Evolutionary conservation across 2,113 vertebrate genomes (phyloP), one percentile per base, ranked within the genome.

Genomic region (Callospermophilus lateralis): DNA sequence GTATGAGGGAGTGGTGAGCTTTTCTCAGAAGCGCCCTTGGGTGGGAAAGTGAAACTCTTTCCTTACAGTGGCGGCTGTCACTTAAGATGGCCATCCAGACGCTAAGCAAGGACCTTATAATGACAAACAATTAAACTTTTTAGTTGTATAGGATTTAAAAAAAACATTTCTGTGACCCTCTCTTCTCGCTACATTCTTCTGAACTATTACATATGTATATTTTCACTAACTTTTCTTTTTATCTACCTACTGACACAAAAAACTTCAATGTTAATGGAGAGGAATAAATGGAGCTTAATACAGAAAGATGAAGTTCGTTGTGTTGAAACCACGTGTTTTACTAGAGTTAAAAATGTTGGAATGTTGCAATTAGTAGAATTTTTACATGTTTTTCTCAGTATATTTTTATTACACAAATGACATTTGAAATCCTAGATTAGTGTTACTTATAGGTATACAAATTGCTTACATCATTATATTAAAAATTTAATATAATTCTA

Each of bases 271-370:
- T 72, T 90, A 94, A 90, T 81, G 55, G n/a, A 70, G 20, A 51
- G 15, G 20, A 79, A 19, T 87, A 94, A 26, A 30, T 28, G 45
- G 37, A 92, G 34, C 30, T 74, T 88, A 73, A 42, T 86, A 6
- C 55, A 48, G 63, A 78, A 72, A 93, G 34, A 51, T 86, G 28
- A 88, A 63, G 42, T 88, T 80, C 7, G 39, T 93, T 58, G 67
- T 80, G 37, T 72, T 76, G 20, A 84, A 70, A 58, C 39, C 4
- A 37, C 74, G 5, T 58, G 26, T 95, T 97, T 95, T 87, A 72
- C 9, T 89, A 73, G n/a, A 65, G 32, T 94, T 86, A 86, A 91
- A 89, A 92, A 78, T 85, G 30, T 67, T 79, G 22, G 77, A 51
- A 22, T 58, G 37, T 89, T 94, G 37, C 5, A 70, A 20, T 84